Percentiles rank a stretch among this genome's conserved stretches.
Conservation (phyloP, 2,797 vertebrate species). For the Varecia variegata region DNA sequence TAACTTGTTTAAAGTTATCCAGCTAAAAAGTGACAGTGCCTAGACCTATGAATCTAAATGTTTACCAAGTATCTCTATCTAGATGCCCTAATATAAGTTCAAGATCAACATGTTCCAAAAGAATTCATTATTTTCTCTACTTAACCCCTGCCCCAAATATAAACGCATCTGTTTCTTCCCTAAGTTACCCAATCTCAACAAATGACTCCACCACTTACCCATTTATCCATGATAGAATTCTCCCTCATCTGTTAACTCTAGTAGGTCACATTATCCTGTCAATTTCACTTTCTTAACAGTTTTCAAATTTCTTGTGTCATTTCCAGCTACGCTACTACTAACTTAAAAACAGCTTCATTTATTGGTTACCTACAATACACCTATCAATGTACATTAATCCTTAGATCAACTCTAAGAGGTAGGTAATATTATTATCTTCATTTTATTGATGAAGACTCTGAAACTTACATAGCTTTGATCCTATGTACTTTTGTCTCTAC, state of each 20-base stretch:
- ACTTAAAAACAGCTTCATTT: background rate
- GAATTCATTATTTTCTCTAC: background rate
- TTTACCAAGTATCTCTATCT: background rate
- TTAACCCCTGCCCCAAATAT: background rate
- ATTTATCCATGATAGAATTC: background rate
- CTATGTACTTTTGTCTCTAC: background rate
- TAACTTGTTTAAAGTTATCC: slow-evolving; percentile 9
- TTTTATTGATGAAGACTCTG: background rate
- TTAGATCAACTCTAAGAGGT: background rate
- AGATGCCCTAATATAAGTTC: background rate
- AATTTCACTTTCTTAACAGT: background rate
- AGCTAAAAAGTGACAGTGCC: background rate
- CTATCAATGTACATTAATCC: background rate
- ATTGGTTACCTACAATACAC: background rate
- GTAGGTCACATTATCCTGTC: background rate
- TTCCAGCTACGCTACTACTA: background rate
- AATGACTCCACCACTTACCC: background rate
- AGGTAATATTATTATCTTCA: background rate
- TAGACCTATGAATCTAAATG: background rate
- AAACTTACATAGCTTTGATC: background rate
- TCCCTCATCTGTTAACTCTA: background rate
- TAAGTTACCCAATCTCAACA: background rate
- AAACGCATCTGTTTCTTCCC: background rate
- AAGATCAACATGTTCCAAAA: background rate
- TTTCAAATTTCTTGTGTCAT: slow-evolving; percentile 2